Conservation (phyloP, 2,113 vertebrate species). For the Lampris incognitus region DNA sequence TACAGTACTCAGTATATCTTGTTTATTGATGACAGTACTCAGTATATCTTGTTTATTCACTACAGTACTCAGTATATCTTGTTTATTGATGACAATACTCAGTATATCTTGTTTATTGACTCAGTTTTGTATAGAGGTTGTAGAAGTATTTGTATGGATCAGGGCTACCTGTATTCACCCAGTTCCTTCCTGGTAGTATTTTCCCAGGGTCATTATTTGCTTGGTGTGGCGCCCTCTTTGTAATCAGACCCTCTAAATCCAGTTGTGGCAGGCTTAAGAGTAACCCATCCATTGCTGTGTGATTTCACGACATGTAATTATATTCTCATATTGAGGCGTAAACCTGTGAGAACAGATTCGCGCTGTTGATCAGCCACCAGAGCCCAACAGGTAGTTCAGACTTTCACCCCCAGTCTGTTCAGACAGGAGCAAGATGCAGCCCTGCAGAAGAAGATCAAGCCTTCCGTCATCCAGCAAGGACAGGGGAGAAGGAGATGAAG, state of each 20-base stretch:
- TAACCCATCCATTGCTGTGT: background rate
- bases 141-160: too few species aligned
- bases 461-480: slow-evolving; percentile 40
- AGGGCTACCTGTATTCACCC: too few species aligned
- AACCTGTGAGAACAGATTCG: background rate
- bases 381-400: background rate
- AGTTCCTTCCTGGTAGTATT: background rate
- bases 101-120: too few species aligned
- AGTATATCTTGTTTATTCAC: too few species aligned
- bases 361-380: background rate
- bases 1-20: too few species aligned
- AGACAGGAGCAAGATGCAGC: slow-evolving; percentile 34
- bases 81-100: too few species aligned
- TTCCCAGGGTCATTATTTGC: background rate
- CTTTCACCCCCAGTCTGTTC: slow-evolving; percentile 21
- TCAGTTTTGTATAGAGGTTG: too few species aligned
- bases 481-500: slow-evolving; percentile 20
- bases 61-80: too few species aligned
- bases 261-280: background rate
- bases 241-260: background rate
- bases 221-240: too few species aligned
- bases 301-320: background rate
- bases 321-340: background rate
- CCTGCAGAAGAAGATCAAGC: slow-evolving; percentile 34
- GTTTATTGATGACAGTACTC: too few species aligned